Evolutionary conservation across 2,113 vertebrate genomes (phyloP).

Genomic region (Labeo catla): DNA sequence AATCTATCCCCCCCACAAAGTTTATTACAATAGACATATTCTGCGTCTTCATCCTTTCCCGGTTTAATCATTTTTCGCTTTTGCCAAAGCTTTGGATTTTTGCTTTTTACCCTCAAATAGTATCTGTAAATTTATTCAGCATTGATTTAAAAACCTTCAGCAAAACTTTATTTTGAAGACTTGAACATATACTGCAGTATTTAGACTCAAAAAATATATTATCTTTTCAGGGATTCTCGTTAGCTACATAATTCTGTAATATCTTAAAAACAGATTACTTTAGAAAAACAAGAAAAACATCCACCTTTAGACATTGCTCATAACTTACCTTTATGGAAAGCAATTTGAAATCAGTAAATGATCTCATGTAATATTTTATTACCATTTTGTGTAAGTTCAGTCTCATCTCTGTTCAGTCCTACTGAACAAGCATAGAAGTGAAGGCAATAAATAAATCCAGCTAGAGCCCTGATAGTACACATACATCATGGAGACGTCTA

Average conservation of each 20-base stretch:
- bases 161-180: background rate
- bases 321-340: background rate
- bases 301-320: background rate
- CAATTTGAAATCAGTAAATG: background rate
- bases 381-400: background rate
- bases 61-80: background rate
- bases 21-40: background rate
- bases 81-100: background rate
- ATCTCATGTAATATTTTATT: background rate
- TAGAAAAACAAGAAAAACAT: background rate
- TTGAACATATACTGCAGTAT: background rate
- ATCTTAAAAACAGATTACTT: background rate
- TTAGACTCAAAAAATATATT: background rate
- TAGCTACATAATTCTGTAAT: background rate
- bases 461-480: too few species aligned
- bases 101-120: background rate
- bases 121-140: background rate
- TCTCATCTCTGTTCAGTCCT: background rate
- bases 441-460: background rate
- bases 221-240: background rate
- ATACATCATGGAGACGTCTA: too few species aligned
- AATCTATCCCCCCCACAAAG: background rate
- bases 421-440: background rate
- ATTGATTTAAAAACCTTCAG: background rate
- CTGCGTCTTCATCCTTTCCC: background rate